phyloP scores from a whole-genome alignment of 2,113 vertebrate genomes.

The Chloebia gouldiae region DNA sequence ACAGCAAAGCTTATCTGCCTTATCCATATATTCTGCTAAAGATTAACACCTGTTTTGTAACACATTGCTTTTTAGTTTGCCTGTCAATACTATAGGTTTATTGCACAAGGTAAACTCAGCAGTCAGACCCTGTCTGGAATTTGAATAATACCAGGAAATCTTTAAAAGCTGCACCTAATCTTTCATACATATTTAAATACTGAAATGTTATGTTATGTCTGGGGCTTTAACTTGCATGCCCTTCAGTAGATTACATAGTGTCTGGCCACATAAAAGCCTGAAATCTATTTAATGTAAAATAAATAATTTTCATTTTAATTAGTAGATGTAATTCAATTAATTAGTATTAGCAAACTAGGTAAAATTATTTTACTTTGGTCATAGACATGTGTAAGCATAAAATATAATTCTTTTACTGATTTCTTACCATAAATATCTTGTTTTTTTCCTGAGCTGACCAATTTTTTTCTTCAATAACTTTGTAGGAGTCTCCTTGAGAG shows the following conservation, averaged over 20 bases:
- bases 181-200: conserved; percentile 66
- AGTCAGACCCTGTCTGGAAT: conserved; percentile 46
- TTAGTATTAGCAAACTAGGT: not conserved
- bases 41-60: not conserved
- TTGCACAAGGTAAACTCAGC: not conserved
- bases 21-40: not conserved
- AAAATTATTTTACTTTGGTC: not conserved
- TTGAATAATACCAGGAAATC: conserved; percentile 58
- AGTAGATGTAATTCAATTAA: not conserved
- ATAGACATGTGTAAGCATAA: not conserved
- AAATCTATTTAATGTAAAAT: not conserved
- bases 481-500: not conserved
- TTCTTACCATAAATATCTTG: not conserved
- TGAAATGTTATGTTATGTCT: not conserved
- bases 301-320: not conserved
- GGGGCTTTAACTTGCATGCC: not conserved
- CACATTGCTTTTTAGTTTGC: not conserved
- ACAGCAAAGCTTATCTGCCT: not conserved
- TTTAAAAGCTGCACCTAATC: conserved; percentile 38
- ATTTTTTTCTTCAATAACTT: not conserved
- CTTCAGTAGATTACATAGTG: not conserved
- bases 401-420: not conserved
- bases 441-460: not conserved
- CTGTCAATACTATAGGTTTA: not conserved
- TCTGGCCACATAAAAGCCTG: not conserved